These are phyloP conservation scores for Hypanus sabinus DNA, from an alignment of 2,113 vertebrate genomes.

Conservation along the genomic window DNA sequence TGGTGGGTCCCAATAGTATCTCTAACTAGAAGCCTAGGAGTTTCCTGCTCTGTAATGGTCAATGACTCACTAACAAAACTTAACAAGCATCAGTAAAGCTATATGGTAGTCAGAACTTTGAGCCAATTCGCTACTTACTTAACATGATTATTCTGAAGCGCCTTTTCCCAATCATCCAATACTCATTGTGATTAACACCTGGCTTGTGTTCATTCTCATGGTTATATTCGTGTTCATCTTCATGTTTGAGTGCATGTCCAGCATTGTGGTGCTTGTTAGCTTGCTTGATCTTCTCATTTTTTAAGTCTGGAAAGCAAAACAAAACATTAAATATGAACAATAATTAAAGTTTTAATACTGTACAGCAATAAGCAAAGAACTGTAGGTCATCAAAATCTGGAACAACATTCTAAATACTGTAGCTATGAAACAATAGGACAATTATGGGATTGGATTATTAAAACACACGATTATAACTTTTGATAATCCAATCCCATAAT, in stretches of 20 bases:
- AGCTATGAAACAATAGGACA: background rate
- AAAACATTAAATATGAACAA: background rate
- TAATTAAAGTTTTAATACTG: background rate
- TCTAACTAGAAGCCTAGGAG: background rate
- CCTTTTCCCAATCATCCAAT: background rate
- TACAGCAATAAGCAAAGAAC: background rate
- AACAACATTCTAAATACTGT: background rate
- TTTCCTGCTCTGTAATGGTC: background rate
- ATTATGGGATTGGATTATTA: too few species aligned
- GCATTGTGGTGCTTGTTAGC: background rate
- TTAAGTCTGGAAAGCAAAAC: background rate
- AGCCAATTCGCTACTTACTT: background rate
- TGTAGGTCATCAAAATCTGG: background rate
- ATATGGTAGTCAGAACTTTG: background rate
- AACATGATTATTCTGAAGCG: slow-evolving; percentile 28
- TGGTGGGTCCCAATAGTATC: background rate
- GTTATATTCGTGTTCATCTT: background rate
- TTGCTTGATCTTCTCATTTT: background rate
- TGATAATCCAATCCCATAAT: background rate
- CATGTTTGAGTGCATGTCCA: background rate
- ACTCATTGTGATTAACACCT: background rate
- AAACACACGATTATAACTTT: background rate
- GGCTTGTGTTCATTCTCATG: background rate
- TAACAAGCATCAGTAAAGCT: background rate
- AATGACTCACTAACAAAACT: background rate